A percentile compares a stretch with the other conserved stretches of the same genome.
phyloP scores from a whole-genome alignment of 1,140 invertebrate species.

The Gonatopus flavifemur region DNA sequence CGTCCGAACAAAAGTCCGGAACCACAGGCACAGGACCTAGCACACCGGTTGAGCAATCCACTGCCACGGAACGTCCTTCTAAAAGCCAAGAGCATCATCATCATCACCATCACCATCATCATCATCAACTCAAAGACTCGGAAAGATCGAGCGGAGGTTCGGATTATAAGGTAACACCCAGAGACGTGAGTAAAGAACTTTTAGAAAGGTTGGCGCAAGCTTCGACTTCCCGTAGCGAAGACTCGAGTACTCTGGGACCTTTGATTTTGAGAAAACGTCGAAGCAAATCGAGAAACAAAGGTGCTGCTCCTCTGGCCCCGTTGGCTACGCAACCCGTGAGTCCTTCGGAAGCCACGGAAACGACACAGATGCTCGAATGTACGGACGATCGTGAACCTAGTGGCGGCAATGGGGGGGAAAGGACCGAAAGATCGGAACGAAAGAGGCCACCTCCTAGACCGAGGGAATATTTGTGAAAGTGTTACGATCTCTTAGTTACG shows the following conservation, averaged over 20 bases:
- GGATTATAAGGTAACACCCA: conserved; percentile 39
- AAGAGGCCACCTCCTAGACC: conserved; percentile 53
- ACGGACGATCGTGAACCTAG: conserved; percentile 40
- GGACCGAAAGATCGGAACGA: conserved; percentile 38
- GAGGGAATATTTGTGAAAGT: conserved; percentile 56
- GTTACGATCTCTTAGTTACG: conserved; percentile 11
- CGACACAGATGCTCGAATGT: conserved; percentile 52
- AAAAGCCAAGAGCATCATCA: conserved; percentile 30
- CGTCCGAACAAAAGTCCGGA: conserved; percentile 17
- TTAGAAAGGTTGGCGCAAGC: conserved; percentile 55
- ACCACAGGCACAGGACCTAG: conserved; percentile 28
- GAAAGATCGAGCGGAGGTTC: conserved; percentile 28
- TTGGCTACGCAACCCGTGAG: conserved; percentile 53
- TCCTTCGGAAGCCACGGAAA: conserved; percentile 50
- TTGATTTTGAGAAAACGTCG: conserved; percentile 68
- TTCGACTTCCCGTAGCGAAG: conserved; percentile 52
- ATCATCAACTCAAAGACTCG: conserved; percentile 40
- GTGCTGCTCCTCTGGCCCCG: conserved; percentile 66
- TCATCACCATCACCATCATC: conserved; percentile 49
- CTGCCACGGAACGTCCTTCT: conserved; percentile 14
- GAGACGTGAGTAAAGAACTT: conserved; percentile 46
- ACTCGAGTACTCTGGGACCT: conserved; percentile 59
- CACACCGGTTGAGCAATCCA: conserved; percentile 29
- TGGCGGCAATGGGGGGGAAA: conserved; percentile 17
- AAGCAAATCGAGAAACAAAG: conserved; percentile 69